phyloP scores from a whole-genome alignment of 2,113 vertebrate genomes.

The Gymnorhina tibicen region DNA sequence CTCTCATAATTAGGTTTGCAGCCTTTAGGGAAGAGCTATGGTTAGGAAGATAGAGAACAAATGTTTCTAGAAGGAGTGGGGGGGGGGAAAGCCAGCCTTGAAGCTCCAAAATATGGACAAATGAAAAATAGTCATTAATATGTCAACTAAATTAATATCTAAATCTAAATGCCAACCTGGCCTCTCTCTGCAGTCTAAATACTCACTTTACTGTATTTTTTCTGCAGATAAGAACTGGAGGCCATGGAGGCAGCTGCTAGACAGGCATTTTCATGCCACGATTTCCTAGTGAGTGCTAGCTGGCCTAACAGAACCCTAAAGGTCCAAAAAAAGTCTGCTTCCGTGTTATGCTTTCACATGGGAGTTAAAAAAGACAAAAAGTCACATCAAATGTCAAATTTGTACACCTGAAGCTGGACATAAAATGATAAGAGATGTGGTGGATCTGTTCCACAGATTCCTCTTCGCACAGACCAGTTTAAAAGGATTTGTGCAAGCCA shows the following conservation, averaged over 20 bases:
- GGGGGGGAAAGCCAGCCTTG: not conserved
- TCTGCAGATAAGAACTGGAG: not conserved
- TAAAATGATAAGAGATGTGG: fast-evolving
- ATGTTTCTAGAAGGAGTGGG: not conserved
- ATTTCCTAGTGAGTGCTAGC: not conserved
- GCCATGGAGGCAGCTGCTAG: not conserved
- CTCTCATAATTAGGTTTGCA: conserved; percentile 20
- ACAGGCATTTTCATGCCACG: not conserved
- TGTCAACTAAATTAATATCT: not conserved
- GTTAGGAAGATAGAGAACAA: not conserved
- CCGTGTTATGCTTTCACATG: not conserved
- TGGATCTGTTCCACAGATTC: not conserved
- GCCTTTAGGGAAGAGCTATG: not conserved
- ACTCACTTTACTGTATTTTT: not conserved
- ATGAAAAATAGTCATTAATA: not conserved
- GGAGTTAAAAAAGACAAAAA: not conserved
- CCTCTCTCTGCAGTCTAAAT: not conserved
- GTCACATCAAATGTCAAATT: not conserved
- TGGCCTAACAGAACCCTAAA: not conserved
- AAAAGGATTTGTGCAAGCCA: not conserved
- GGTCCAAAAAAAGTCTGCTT: not conserved
- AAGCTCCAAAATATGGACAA: not conserved
- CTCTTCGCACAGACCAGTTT: not conserved
- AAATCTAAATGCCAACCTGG: not conserved
- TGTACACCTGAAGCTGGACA: not conserved